A percentile compares a stretch with the other conserved stretches of the same genome.
Conservation (phyloP, 2,888 invertebrate genomes). For the Hartigia nigra region DNA sequence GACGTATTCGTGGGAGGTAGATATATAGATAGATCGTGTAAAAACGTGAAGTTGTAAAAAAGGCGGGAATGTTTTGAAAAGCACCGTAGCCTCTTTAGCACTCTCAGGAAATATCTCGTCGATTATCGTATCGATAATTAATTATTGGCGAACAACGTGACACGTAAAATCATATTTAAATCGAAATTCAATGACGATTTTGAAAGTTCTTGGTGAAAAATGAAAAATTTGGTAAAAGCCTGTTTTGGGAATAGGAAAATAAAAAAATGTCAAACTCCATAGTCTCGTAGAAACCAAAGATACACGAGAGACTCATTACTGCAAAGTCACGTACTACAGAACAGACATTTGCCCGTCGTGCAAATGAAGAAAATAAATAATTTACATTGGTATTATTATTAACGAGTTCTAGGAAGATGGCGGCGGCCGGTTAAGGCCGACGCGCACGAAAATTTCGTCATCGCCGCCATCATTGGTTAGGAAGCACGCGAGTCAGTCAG, state of each 20-base stretch:
- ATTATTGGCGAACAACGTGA: not conserved
- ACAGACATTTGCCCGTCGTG: not conserved
- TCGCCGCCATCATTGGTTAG: not conserved
- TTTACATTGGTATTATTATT: slow-evolving; percentile 35
- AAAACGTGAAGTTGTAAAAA: not conserved
- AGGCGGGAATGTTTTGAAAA: not conserved
- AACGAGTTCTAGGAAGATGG: slow-evolving; percentile 32
- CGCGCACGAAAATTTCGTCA: not conserved
- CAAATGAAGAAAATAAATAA: slow-evolving; percentile 15
- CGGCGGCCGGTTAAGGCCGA: not conserved
- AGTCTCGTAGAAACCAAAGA: not conserved
- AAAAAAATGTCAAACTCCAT: not conserved
- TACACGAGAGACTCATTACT: not conserved
- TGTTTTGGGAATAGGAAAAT: not conserved
- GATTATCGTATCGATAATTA: not conserved
- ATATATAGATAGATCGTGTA: not conserved
- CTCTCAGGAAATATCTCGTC: not conserved
- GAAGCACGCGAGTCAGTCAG: too few relatives aligned
- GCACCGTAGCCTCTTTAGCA: not conserved
- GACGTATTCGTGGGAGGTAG: slow-evolving; percentile 39
- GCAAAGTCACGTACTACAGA: not conserved
- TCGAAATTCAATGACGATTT: too few relatives aligned
- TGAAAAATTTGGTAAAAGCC: not conserved
- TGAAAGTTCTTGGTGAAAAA: too few relatives aligned
- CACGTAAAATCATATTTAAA: not conserved